Evolutionary conservation across 2,797 vertebrate species (phyloP).

Genomic region (Acrossocheilus wenchowensis): DNA sequence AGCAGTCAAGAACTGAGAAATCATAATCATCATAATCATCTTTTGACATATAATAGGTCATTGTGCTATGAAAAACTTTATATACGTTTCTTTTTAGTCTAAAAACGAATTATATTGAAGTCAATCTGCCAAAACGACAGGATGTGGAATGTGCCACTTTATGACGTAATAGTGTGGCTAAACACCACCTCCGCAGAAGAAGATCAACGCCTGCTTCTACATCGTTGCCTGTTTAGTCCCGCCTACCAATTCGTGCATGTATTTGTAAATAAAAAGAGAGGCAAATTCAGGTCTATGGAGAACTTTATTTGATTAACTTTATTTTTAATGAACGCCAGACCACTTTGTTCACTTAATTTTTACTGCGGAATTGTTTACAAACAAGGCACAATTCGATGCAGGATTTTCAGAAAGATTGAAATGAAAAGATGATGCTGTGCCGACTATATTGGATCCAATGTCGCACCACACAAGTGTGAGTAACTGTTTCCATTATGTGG

Average conservation of each 20-base stretch:
- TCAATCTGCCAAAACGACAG: background rate
- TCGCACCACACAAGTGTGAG: background rate
- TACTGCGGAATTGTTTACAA: background rate
- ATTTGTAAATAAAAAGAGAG: too few relatives aligned
- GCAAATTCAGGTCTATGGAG: too few relatives aligned
- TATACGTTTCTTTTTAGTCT: too few relatives aligned
- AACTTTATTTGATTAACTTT: too few relatives aligned
- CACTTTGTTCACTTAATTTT: background rate
- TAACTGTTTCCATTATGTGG: background rate
- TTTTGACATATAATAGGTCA: background rate
- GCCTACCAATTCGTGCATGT: too few relatives aligned
- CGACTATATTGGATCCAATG: background rate
- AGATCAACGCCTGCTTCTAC: background rate
- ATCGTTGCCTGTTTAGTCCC: background rate
- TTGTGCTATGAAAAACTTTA: background rate
- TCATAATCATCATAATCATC: too few relatives aligned
- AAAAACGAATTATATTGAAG: too few relatives aligned
- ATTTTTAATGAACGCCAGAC: too few relatives aligned
- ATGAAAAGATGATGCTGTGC: background rate
- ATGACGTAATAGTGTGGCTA: background rate
- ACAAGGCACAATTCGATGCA: background rate
- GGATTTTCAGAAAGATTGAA: background rate
- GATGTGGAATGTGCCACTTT: background rate
- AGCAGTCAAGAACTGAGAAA: too few relatives aligned
- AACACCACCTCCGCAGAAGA: background rate